Evolutionary conservation across 92 coral and sea anemone species (phyloP).

Genomic region (Actinernus sp.): DNA sequence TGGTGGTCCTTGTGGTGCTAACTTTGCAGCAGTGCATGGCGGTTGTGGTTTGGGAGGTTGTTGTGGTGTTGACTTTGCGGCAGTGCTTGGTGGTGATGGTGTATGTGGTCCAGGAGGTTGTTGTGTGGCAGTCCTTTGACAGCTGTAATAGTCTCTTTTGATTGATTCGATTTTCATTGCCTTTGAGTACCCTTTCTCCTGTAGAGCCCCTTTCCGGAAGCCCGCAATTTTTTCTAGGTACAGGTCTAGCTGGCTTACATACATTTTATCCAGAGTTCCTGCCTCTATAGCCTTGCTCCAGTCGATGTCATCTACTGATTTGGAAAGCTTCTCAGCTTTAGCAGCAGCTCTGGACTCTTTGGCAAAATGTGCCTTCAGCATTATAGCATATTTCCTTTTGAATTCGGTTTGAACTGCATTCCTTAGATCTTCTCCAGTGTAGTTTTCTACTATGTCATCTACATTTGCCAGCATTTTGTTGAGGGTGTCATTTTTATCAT

Average conservation of each 20-base stretch:
- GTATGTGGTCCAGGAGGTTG: not conserved
- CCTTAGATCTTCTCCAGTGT: constrained; percentile 26
- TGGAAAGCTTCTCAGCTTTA: constrained; percentile 28
- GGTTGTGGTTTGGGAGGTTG: not conserved
- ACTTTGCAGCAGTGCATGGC: constrained; percentile 8
- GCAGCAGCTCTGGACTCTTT: constrained; percentile 17
- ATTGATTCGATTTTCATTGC: constrained; percentile 22
- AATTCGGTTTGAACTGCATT: constrained; percentile 19
- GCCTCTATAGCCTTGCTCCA: constrained; percentile 14
- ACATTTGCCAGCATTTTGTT: constrained; percentile 23
- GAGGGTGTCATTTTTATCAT: constrained; percentile 34
- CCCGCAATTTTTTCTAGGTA: constrained; percentile 17
- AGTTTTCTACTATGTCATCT: constrained; percentile 18
- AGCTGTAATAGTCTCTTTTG: constrained; percentile 34
- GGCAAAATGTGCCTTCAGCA: constrained; percentile 24
- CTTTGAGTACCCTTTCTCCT: constrained; percentile 42
- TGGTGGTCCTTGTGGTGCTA: not conserved
- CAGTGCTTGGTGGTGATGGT: not conserved
- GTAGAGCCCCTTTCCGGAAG: constrained; percentile 6
- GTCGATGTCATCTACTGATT: constrained; percentile 32
- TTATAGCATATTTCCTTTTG: constrained; percentile 7
- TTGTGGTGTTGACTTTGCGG: not conserved
- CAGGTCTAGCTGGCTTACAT: constrained; percentile 33
- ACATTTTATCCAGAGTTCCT: constrained; percentile 18
- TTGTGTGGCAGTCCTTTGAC: constrained; percentile 13